Conservation (phyloP, 1,140 invertebrate species). For the Drosophila azteca region DNA sequence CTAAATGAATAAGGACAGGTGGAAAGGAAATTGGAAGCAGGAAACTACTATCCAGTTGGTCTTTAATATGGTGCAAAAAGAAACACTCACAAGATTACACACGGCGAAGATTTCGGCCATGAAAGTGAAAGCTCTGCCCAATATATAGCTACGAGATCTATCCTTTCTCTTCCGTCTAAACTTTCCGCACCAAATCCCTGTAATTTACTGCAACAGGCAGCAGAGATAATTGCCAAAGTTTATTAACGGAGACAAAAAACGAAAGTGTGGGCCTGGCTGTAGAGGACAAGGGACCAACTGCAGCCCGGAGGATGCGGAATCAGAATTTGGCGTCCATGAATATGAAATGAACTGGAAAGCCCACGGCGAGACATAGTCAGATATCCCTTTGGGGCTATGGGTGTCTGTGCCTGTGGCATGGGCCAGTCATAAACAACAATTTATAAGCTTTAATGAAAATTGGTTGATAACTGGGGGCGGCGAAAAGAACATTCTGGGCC, state of each 20-base stretch:
- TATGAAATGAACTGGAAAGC: conserved; percentile 65
- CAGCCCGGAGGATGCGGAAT: conserved; percentile 20
- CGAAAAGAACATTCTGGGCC: conserved; percentile 36
- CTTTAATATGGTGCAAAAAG: neutral
- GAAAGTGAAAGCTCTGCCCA: conserved; percentile 28
- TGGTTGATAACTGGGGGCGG: conserved; percentile 55
- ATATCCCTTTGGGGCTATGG: conserved; percentile 9
- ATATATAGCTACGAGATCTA: conserved; percentile 5
- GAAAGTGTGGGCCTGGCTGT: conserved; percentile 5
- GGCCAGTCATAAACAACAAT: conserved; percentile 74
- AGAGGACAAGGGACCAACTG: conserved; percentile 13
- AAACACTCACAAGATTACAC: too few relatives aligned
- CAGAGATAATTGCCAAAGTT: conserved; percentile 75
- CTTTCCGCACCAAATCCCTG: conserved; percentile 37
- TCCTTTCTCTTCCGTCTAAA: neutral
- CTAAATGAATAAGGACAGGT: conserved; percentile 8
- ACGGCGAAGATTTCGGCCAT: too few relatives aligned
- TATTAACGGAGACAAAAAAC: conserved; percentile 66
- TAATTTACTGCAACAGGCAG: conserved; percentile 66
- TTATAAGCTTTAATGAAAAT: conserved; percentile 80
- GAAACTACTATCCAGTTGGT: neutral
- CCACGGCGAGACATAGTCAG: conserved; percentile 26
- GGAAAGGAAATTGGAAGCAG: conserved; percentile 5
- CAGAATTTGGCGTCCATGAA: conserved; percentile 67
- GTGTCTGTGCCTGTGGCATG: conserved; percentile 5